These are phyloP conservation scores for Harpagoxenus sublaevis DNA, from an alignment of 2,888 invertebrate genomes.

Conservation along the genomic window DNA sequence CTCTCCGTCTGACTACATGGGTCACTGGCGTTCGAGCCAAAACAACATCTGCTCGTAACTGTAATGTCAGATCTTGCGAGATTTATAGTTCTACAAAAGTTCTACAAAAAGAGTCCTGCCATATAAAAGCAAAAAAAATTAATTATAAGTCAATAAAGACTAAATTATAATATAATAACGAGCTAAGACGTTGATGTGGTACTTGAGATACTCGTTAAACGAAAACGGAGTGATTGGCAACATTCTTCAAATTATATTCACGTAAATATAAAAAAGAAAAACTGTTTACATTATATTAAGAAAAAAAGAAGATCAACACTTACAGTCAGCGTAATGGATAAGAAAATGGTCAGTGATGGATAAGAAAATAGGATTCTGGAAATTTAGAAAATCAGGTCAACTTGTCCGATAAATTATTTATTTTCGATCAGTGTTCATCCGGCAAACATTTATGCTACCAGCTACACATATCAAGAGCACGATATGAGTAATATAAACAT, in stretches of 20 bases:
- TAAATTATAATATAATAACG: no score
- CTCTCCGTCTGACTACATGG: no score
- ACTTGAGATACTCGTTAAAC: slow-evolving; percentile 84
- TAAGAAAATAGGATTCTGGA: background rate
- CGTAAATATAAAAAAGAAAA: slow-evolving; percentile 87
- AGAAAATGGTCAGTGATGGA: background rate
- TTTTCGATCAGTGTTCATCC: background rate
- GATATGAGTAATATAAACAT: background rate
- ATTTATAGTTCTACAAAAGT: no score
- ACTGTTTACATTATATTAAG: background rate
- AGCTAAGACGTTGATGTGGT: no score
- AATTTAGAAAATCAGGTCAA: background rate
- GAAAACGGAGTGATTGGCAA: slow-evolving; percentile 90
- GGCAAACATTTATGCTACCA: background rate
- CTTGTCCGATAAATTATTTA: background rate
- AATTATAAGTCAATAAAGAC: no score
- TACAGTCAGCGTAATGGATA: background rate
- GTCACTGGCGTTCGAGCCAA: no score
- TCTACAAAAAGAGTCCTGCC: no score
- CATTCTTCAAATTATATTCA: slow-evolving; percentile 90
- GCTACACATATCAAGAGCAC: background rate
- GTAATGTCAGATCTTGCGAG: no score
- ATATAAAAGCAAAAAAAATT: no score
- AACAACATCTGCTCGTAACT: no score
- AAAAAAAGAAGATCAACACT: background rate